Evolutionary conservation across 2,113 vertebrate genomes (phyloP), one percentile per base, ranked within the genome.

Genomic region (Etheostoma spectabile): DNA sequence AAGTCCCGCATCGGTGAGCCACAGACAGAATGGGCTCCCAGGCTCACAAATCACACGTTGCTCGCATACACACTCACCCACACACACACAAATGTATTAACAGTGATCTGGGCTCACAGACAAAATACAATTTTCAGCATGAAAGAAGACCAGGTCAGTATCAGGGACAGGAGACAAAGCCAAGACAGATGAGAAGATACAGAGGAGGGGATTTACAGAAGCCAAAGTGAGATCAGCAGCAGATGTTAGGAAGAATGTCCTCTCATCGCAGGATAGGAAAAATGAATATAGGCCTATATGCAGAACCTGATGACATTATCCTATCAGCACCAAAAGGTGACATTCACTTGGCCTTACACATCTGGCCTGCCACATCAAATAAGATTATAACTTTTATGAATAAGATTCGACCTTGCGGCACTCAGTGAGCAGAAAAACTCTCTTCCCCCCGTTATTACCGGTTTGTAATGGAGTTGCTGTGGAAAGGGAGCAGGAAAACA

Each of bases 251-350:
- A 49, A 45, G 33, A 85, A 84, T 16, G 64, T n/a, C 74, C 35
- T 61, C 35, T 22, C 74, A 60, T 61, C 35, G 33, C 74, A 57
- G 83, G 77, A 88, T 33, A 63, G 22, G 67, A 60, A 42, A 63
- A 83, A 83, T 81, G 51, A 91, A 83, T 84, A 80, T 67, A 70
- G 45, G 38, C 38, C 38, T 63, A 88, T 88, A 71, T 79, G 80
- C 84, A 82, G 74, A 75, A 76, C 48, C 68, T 87, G 83, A 88
- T 92, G 86, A 87, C 86, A 92, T 91, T 82, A 92, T 85, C 42
- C 79, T 22, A 83, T 91, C 79, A 89, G 82, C 74, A 69, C 66
- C 74, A 77, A 83, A 92, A 94, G 93, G 91, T 94, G 90, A 93
- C 91, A 84, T 89, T 87, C 73, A 77, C 57, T 55, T 80, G 88